Evolutionary conservation across 2,113 vertebrate species (phyloP), one percentile per base, ranked within the genome.

Genomic region (Brachionichthys hirsutus): DNA sequence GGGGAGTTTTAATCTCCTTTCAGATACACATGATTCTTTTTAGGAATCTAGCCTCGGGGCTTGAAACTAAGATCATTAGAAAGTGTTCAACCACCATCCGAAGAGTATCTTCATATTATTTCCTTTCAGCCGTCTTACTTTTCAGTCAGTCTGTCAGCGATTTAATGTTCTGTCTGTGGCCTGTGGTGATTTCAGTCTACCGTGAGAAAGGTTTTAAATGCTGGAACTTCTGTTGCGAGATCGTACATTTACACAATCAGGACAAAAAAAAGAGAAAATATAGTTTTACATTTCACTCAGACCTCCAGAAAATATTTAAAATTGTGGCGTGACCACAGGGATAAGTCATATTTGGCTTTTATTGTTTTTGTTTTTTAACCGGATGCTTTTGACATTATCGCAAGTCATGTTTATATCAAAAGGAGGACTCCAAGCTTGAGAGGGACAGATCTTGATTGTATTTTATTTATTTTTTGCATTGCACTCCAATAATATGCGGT

Each of bases 1-100:
- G 0, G 79, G 82, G 73, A 81, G 53, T 75, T 85, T 81, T 85
- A 84, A 81, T 85, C 80, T 75, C 45, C 56, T 74, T 51, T 81
- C 67, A 74, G 71, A 80, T 75, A 64, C 18, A 38, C 34, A 64
- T 53, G 78, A 65, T 67, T 70, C 73, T 75, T 61, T 70, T 72
- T 53, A 47, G 70, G 70, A 61, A 78, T 59, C 16, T 43, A 34
- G 77, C 78, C 75, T 12, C 15, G 41, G 60, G 78, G 82, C 65
- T 70, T 67, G 47, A 24, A 76, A 73, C 64, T 63, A 55, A 68
- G 54, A 80, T 86, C 85, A 64, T 89, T 84, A 79, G 77, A 77
- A 76, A 73, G 71, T 63, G 46, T 71, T 78, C 71, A 75, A 55
- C 60, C 62, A 66, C 57, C 62, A 44, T 59, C 73, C 67, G 78